phyloP scores from a whole-genome alignment of 2,888 invertebrate genomes.

The Cephus runcator region DNA sequence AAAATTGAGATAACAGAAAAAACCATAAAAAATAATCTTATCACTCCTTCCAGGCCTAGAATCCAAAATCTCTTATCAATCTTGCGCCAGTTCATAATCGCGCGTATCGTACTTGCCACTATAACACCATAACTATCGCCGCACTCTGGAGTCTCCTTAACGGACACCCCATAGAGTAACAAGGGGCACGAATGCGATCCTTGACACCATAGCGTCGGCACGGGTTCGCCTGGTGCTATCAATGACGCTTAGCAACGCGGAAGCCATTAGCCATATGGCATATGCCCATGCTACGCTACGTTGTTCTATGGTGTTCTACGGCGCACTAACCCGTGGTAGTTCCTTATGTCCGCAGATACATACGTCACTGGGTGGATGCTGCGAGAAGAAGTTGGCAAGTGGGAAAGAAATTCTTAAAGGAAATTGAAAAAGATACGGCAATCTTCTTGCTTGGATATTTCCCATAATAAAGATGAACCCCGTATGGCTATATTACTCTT shows the following conservation, averaged over 20 bases:
- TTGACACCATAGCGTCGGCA: conserved; percentile 24
- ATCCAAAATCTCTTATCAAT: not conserved
- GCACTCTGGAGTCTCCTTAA: conserved; percentile 9
- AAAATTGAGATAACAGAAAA: rapidly evolving
- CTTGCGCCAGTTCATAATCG: not conserved
- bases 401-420: not conserved
- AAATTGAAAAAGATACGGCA: not conserved
- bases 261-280: conserved; percentile 62
- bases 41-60: not conserved
- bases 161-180: conserved; percentile 33
- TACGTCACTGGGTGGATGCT: not conserved
- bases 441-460: not conserved
- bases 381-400: not conserved
- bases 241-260: conserved; percentile 58
- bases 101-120: conserved; percentile 8
- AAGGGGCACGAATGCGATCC: conserved; percentile 45
- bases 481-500: not conserved
- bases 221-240: conserved; percentile 44
- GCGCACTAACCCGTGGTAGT: conserved; percentile 12
- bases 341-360: conserved; percentile 23
- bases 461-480: not conserved
- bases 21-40: not conserved
- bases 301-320: not conserved
- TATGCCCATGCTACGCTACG: conserved; percentile 38
- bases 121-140: conserved; percentile 31